Base-by-base conservation (phyloP, 2,113 vertebrate species). In the Dipodomys spectabilis region DNA sequence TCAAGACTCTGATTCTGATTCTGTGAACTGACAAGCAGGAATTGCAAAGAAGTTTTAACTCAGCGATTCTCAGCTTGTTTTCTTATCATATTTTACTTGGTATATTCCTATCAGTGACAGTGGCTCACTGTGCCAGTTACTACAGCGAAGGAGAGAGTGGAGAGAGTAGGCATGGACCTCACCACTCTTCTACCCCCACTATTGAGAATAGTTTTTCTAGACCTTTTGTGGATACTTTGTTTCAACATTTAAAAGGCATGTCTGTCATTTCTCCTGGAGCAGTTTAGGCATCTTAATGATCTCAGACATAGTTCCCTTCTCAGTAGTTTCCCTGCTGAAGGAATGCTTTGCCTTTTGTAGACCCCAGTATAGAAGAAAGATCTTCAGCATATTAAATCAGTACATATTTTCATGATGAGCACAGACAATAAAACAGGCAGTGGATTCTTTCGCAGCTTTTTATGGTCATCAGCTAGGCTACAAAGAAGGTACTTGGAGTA, bases 321-420 rank as follows among this genome's bases (percentile, higher is more conserved):
- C 39, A 32, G 72, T 78, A 75, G 5, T 81, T 94, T 85, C 86
- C 87, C 49, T 92, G 28, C 83, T 49, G 67, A 44, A 94, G 94
- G 90, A 96, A 97, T 95, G 84, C 82, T 74, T 92, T 95, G 93
- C 94, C 97, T 96, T 96, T 95, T 92, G 97, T 94, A 97, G 97
- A 96, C 96, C 96, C 96, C 86, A 74, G 93, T 75, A 67, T 79
- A 94, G 91, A 87, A 91, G 96, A 95, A 93, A 90, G 91, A 92
- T 88, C 90, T 89, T 85, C 60, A 91, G 78, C 95, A 75, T 82
- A 82, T 96, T 80, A 60, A 96, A 92, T 97, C 95, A 93, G 94
- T 30, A 2, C 98, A 98, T 98, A 98, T 97, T 98, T 98, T 97
- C 96, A 88, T 92, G 96, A 64, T 98, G 97, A 98, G 97, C 96